Conservation (phyloP, 2,113 vertebrate genomes). For the Lasiurus cinereus region DNA sequence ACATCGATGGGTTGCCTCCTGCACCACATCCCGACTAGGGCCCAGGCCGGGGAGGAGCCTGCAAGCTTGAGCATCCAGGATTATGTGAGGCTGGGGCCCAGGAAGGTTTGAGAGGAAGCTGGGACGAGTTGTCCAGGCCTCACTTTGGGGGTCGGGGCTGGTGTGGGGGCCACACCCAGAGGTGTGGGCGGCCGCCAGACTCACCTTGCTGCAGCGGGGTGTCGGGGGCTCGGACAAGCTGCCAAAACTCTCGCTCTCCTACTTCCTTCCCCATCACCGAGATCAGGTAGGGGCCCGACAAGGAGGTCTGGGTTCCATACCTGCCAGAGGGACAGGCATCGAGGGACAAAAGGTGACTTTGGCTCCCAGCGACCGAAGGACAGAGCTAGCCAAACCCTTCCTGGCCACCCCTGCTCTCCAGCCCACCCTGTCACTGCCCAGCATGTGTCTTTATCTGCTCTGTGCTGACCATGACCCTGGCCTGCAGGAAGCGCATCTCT, state of each 20-base stretch:
- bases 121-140: not conserved
- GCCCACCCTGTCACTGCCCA: not conserved
- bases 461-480: not conserved
- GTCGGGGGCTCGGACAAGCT: conserved; percentile 85
- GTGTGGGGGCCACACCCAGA: not conserved
- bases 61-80: not conserved
- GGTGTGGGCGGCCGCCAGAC: not conserved
- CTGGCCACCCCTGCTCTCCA: not conserved
- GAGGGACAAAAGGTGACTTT: not conserved
- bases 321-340: conserved; percentile 81
- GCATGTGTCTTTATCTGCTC: not conserved
- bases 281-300: conserved; percentile 92
- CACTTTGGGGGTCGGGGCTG: not conserved
- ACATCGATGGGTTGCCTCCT: no score
- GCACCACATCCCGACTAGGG: no score
- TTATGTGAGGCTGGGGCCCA: not conserved
- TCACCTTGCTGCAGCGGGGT: conserved; percentile 90
- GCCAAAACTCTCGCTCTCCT: conserved; percentile 91
- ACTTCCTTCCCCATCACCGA: conserved; percentile 89
- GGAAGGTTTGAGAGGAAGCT: not conserved
- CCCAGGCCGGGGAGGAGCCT: no score
- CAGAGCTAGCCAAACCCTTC: not conserved
- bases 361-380: not conserved
- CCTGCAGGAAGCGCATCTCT: not conserved
- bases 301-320: conserved; percentile 89